A percentile compares a stretch with the other conserved stretches of the same genome.
phyloP scores from a whole-genome alignment of 2,113 vertebrate genomes.

The Ellobius talpinus region DNA sequence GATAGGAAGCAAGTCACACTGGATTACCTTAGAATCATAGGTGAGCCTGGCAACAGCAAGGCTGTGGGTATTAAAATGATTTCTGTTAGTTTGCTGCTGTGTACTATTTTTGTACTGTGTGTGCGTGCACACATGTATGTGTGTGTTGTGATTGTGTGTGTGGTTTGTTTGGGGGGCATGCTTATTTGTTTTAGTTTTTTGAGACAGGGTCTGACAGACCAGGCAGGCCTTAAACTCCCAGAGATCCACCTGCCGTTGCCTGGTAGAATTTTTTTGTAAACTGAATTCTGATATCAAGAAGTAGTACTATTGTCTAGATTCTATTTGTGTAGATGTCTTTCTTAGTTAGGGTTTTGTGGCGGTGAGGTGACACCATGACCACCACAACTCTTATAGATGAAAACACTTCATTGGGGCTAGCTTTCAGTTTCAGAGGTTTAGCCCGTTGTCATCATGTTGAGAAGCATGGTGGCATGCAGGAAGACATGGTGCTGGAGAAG shows the following conservation, averaged over 20 bases:
- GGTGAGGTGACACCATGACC: not conserved
- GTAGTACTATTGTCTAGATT: not conserved
- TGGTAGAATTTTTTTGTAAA: not conserved
- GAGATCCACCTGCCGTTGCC: not conserved
- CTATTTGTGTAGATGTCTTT: not conserved
- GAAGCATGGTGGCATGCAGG: not conserved
- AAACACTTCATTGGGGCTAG: not conserved
- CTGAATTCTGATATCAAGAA: conserved; percentile 41
- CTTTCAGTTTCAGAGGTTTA: not conserved
- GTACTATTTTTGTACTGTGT: not conserved
- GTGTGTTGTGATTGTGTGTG: not conserved
- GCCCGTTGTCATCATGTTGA: not conserved
- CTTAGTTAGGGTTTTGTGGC: not conserved
- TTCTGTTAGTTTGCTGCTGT: conserved; percentile 57
- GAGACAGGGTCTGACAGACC: not conserved
- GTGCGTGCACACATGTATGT: not conserved
- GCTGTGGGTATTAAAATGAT: conserved; percentile 79
- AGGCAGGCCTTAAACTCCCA: not conserved
- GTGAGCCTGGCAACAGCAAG: conserved; percentile 13
- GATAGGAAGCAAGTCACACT: not conserved
- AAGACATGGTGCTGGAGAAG: not conserved
- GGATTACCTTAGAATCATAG: not conserved
- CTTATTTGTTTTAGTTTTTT: not conserved
- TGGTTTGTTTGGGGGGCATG: not conserved
- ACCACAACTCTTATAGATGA: not conserved